Evolutionary conservation across 2,113 vertebrate genomes (phyloP).

Genomic region (Sporophila hypoxantha): DNA sequence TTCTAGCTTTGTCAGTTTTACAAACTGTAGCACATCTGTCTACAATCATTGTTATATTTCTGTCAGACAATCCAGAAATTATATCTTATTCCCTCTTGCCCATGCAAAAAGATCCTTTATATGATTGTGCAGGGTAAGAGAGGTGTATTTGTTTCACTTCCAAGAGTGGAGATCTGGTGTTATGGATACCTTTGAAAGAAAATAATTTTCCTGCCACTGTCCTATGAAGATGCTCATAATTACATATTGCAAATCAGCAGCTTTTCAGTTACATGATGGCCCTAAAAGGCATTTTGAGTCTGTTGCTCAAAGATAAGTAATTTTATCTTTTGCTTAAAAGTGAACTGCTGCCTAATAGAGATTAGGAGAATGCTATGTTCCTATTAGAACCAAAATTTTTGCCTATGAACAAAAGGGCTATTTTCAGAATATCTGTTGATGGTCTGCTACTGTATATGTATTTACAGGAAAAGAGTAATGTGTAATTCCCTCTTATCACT

Average conservation of each 20-base stretch:
- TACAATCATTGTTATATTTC: background rate
- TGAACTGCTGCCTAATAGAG: background rate
- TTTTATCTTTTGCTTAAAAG: conserved; percentile 8
- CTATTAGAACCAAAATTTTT: background rate
- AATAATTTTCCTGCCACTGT: background rate
- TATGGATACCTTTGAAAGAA: background rate
- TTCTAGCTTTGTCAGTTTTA: background rate
- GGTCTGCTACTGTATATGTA: background rate
- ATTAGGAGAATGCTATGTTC: background rate
- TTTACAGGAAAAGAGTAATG: background rate
- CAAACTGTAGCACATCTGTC: background rate
- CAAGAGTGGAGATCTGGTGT: background rate
- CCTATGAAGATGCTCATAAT: background rate
- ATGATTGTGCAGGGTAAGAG: background rate
- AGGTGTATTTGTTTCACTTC: background rate
- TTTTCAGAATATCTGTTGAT: background rate
- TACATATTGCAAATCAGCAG: background rate
- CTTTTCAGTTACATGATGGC: background rate
- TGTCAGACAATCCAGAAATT: background rate
- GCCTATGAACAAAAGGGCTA: background rate
- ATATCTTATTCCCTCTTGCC: background rate
- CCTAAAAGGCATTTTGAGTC: background rate
- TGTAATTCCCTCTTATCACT: background rate
- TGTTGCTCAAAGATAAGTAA: conserved; percentile 7
- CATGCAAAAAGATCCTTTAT: background rate